Percentiles rank a stretch among this genome's conserved stretches.
Evolutionary conservation across 2,797 vertebrate species (phyloP).

Genomic region (Echiichthys vipera): DNA sequence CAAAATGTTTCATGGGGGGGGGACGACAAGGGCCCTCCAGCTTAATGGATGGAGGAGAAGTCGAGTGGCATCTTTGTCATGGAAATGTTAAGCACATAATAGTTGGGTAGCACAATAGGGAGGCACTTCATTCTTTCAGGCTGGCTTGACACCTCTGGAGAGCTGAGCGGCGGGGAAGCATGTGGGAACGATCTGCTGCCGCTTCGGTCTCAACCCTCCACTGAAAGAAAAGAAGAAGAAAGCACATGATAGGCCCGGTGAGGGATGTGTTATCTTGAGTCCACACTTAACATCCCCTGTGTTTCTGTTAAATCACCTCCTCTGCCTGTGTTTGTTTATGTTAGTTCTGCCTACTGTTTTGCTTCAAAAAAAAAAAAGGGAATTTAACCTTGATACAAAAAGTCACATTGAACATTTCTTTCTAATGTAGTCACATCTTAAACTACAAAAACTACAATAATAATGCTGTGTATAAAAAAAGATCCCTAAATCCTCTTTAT

Average conservation of each 20-base stretch:
- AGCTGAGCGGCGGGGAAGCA: constrained; percentile 96
- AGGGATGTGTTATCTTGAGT: constrained; percentile 19
- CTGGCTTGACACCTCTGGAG: constrained; percentile 97
- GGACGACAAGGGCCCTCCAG: constrained; percentile 92
- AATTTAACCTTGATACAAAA: not conserved
- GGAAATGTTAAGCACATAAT: constrained; percentile 99
- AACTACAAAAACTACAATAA: not conserved
- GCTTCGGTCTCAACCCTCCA: constrained; percentile 74
- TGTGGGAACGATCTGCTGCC: constrained; percentile 98
- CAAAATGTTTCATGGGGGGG: constrained; percentile 96
- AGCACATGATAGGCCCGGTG: constrained; percentile 40
- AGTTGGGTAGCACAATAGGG: constrained; percentile 95
- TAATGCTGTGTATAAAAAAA: constrained; percentile 8
- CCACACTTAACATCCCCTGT: not conserved
- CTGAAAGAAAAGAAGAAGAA: constrained; percentile 52
- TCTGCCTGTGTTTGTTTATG: not conserved
- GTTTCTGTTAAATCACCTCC: not conserved
- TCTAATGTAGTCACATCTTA: not conserved
- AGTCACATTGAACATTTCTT: not conserved
- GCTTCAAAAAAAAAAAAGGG: not conserved
- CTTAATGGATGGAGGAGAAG: constrained; percentile 98
- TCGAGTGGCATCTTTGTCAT: constrained; percentile 99
- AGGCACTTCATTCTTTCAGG: constrained; percentile 99
- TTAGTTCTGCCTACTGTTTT: not conserved
- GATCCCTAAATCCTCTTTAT: not conserved